Conservation (phyloP, 2,113 vertebrate species). For the Acanthochromis polyacanthus region DNA sequence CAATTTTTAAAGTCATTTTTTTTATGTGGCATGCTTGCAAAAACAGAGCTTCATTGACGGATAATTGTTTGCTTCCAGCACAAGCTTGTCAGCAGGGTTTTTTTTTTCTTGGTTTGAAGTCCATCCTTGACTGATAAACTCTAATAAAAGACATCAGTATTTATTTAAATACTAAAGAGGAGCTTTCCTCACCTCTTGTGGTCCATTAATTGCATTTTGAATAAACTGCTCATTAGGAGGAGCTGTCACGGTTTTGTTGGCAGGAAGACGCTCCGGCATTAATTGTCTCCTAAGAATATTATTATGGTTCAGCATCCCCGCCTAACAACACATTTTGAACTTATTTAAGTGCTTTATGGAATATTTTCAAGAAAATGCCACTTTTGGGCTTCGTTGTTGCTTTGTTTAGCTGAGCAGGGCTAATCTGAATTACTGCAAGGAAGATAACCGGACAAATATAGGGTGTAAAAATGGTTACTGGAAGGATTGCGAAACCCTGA, state of each 20-base stretch:
- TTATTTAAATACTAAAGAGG: conserved; percentile 28
- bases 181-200: conserved; percentile 40
- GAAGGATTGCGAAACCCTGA: conserved; percentile 28
- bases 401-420: conserved; percentile 30
- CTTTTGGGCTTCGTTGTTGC: neutral
- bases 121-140: conserved; percentile 21
- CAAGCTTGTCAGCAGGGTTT: conserved; percentile 35
- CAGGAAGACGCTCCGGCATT: conserved; percentile 15
- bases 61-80: conserved; percentile 47
- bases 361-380: neutral
- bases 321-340: conserved; percentile 23
- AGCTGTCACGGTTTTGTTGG: conserved; percentile 49
- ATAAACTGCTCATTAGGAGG: conserved; percentile 50
- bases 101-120: neutral
- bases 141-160: neutral
- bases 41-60: conserved; percentile 22
- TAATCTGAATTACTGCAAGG: conserved; percentile 34
- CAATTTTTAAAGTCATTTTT: conserved; percentile 54
- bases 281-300: conserved; percentile 45
- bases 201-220: conserved; percentile 55
- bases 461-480: conserved; percentile 37
- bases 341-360: neutral
- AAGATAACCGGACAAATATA: conserved; percentile 31
- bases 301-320: conserved; percentile 24
- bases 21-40: conserved; percentile 48